Percentiles rank a stretch among this genome's conserved stretches.
These are phyloP conservation scores for Zaprionus ghesquierei DNA, from an alignment of 1,140 invertebrate genomes.

Conservation along the genomic window DNA sequence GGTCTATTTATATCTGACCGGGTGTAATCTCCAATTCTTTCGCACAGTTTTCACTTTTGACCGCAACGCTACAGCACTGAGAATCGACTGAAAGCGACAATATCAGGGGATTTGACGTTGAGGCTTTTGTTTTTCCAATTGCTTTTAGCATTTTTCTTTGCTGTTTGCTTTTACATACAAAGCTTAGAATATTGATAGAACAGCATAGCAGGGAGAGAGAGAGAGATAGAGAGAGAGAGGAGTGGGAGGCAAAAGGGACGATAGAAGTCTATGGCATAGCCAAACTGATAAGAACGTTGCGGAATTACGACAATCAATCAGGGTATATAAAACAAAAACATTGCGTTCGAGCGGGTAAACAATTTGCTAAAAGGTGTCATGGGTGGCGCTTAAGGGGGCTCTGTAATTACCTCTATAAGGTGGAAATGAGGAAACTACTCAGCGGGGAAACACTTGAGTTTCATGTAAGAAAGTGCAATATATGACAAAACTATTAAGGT, in stretches of 20 bases:
- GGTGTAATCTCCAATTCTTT: background rate
- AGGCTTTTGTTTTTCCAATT: conserved; percentile 28
- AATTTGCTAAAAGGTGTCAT: conserved; percentile 22
- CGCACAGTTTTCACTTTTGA: conserved; percentile 34
- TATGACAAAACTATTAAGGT: too few relatives aligned
- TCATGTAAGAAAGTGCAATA: too few relatives aligned
- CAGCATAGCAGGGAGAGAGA: background rate
- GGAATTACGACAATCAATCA: conserved; percentile 43
- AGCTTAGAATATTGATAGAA: conserved; percentile 17
- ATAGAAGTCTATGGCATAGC: conserved; percentile 34
- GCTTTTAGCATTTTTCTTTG: conserved; percentile 42
- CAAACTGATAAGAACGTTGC: conserved; percentile 21
- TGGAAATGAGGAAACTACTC: background rate
- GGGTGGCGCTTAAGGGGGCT: background rate
- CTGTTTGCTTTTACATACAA: conserved; percentile 39
- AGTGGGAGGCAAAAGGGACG: conserved; percentile 16
- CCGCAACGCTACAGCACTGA: conserved; percentile 35
- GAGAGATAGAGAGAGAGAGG: background rate
- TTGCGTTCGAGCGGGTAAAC: conserved; percentile 30
- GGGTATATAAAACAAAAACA: conserved; percentile 35
- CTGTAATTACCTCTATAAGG: background rate
- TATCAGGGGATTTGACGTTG: conserved; percentile 24
- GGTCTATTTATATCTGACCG: background rate
- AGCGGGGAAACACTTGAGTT: too few relatives aligned
- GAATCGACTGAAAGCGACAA: conserved; percentile 44